Percentiles rank a stretch among this genome's conserved stretches.
phyloP scores from a whole-genome alignment of 2,888 invertebrate species.

The Pyrocoelia pectoralis region DNA sequence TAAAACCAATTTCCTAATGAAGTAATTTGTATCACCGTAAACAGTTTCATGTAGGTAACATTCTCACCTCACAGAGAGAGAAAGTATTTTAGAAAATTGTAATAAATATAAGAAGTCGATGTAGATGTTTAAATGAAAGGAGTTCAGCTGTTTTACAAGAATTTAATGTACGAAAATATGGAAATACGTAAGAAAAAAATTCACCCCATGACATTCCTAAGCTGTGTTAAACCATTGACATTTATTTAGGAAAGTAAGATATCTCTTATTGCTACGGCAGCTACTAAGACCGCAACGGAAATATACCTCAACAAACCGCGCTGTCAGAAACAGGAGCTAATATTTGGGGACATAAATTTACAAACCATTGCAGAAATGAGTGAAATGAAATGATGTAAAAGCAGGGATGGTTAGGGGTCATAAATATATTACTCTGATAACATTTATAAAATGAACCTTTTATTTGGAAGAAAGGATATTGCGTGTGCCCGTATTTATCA shows the following conservation, averaged over 20 bases:
- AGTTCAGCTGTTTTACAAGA: not conserved
- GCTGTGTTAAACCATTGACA: conserved; percentile 55
- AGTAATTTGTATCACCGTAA: too few relatives aligned
- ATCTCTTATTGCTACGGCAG: conserved; percentile 52
- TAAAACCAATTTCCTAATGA: too few relatives aligned
- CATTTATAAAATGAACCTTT: conserved; percentile 62
- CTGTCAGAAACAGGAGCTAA: conserved; percentile 60
- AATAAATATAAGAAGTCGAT: too few relatives aligned
- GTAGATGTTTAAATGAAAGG: not conserved
- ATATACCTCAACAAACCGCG: conserved; percentile 48
- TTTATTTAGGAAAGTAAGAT: conserved; percentile 55
- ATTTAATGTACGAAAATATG: conserved; percentile 10
- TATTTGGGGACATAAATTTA: conserved; percentile 66
- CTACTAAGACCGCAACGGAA: conserved; percentile 50
- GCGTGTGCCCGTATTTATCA: conserved; percentile 59
- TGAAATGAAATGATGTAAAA: conserved; percentile 54
- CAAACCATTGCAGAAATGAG: conserved; percentile 63
- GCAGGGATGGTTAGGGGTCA: conserved; percentile 49
- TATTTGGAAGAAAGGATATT: conserved; percentile 59
- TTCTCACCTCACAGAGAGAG: too few relatives aligned
- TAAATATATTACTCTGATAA: conserved; percentile 62
- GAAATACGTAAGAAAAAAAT: conserved; percentile 20
- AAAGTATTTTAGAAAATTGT: too few relatives aligned
- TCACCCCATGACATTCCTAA: conserved; percentile 30
- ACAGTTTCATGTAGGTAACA: too few relatives aligned